phyloP scores from a whole-genome alignment of 92 coral and sea anemone genomes.

The Porites lobata region DNA sequence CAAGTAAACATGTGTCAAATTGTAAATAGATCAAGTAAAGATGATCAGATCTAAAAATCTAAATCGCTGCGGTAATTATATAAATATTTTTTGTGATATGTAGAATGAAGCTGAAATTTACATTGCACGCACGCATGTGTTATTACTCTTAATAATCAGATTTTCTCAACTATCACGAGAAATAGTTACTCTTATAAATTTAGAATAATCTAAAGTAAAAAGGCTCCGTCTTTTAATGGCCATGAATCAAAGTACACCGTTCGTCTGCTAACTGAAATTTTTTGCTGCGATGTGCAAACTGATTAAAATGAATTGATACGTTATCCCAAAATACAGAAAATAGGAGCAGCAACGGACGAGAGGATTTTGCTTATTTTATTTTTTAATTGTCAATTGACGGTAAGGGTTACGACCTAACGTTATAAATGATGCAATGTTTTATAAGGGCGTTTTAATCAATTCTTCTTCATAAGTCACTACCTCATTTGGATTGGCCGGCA shows the following conservation, averaged over 20 bases:
- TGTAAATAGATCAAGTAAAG: too few species aligned
- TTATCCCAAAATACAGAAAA: not conserved
- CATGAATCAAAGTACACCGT: too few species aligned
- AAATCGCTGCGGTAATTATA: constrained; percentile 16
- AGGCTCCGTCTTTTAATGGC: too few species aligned
- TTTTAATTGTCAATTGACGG: constrained; percentile 11
- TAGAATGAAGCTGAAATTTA: too few species aligned
- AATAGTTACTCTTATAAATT: too few species aligned
- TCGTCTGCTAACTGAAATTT: too few species aligned
- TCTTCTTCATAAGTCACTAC: not conserved
- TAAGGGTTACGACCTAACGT: not conserved
- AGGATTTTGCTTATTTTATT: not conserved
- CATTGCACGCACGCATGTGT: too few species aligned
- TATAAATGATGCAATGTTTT: constrained; percentile 3
- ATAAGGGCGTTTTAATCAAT: too few species aligned
- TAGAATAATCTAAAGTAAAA: too few species aligned
- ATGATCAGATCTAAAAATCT: not conserved
- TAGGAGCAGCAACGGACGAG: not conserved
- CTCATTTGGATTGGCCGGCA: not conserved
- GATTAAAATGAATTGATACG: not conserved
- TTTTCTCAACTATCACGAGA: too few species aligned
- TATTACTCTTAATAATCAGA: too few species aligned
- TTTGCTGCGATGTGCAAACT: not conserved
- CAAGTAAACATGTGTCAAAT: not conserved
- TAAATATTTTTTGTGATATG: not conserved